Conservation (phyloP, 2,888 invertebrate genomes). For the Dicyrtoma fusca region DNA sequence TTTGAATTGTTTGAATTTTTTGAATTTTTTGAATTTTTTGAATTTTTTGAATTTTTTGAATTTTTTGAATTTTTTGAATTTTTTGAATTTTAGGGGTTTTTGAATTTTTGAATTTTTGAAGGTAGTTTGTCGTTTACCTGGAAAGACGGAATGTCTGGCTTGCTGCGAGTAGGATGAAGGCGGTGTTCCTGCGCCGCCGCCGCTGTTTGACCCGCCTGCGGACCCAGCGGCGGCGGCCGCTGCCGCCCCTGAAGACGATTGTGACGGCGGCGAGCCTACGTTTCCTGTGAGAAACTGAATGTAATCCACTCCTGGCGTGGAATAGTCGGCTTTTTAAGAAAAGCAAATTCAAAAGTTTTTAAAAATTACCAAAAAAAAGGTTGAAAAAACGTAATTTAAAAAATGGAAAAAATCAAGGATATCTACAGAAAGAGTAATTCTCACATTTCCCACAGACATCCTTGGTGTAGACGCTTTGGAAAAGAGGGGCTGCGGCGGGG, state of each 20-base stretch:
- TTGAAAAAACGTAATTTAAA: background rate
- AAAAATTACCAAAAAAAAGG: background rate
- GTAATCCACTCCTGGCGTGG: conserved; percentile 39
- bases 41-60: too few relatives aligned
- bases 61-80: too few relatives aligned
- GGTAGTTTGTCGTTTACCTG: conserved; percentile 32
- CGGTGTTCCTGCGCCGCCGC: conserved; percentile 39
- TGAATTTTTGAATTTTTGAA: background rate
- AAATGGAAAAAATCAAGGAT: background rate
- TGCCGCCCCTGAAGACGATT: background rate
- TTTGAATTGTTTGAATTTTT: too few relatives aligned
- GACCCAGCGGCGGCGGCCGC: too few relatives aligned
- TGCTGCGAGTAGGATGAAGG: conserved; percentile 11
- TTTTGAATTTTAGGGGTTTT: background rate
- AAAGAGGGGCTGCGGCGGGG: conserved; percentile 14
- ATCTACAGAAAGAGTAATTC: background rate
- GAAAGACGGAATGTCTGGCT: conserved; percentile 28
- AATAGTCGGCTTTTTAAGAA: conserved; percentile 30
- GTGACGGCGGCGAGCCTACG: conserved; percentile 19
- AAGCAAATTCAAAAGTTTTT: background rate
- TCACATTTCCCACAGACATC: conserved; percentile 29
- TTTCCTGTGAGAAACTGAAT: conserved; percentile 36
- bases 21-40: too few relatives aligned
- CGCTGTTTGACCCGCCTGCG: too few relatives aligned
- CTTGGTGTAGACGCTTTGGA: background rate